Base-by-base conservation (phyloP, 2,797 vertebrate genomes). In the Myotis vivesi region DNA sequence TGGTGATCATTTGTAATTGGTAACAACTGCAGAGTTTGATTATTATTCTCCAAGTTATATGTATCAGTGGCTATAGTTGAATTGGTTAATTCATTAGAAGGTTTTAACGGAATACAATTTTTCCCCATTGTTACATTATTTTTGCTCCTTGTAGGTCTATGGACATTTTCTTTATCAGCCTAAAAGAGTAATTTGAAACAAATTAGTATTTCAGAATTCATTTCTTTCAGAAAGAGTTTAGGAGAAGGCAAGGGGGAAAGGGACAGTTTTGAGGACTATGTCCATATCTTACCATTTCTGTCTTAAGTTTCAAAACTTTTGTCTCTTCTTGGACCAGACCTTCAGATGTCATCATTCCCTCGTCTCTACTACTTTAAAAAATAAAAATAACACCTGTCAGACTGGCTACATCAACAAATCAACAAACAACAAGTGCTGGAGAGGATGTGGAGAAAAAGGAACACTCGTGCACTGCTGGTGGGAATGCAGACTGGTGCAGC, bases 101-200 rank as follows among this genome's bases (percentile, higher is more conserved):
- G 36, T 75, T 96, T 96, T 95, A 97, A 96, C 22, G 87, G 83
- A 72, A 87, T 25, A 90, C 68, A 91, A 69, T 68, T 92, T 92
- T 97, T 94, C 81, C 66, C 97, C 71, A 95, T 20, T 28, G 38
- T 95, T 64, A 25, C 8, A 1, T 89, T 89, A 92, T 93, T 92
- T 83, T 96, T 91, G 2, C 89, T 96, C 86, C 64, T 87, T 38
- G 82, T 57, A 33, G 81, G 41, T 77, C 92, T 79, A 66, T 84
- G 72, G 41, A 95, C 53, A 92, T 98, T 98, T 96, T 98, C 98
- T 97, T 97, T 98, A 89, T 98, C 97, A 86, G 97, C 97, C 98
- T 99, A 95, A 69, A 98, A 97, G 51, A 97, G 66, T 97, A 95
- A 49, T 75, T 75, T 93, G 41, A 95, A 30, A 95, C 44, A 95